Evolutionary conservation across 2,113 vertebrate species (phyloP).

Genomic region (Pomatorhinus ruficollis): DNA sequence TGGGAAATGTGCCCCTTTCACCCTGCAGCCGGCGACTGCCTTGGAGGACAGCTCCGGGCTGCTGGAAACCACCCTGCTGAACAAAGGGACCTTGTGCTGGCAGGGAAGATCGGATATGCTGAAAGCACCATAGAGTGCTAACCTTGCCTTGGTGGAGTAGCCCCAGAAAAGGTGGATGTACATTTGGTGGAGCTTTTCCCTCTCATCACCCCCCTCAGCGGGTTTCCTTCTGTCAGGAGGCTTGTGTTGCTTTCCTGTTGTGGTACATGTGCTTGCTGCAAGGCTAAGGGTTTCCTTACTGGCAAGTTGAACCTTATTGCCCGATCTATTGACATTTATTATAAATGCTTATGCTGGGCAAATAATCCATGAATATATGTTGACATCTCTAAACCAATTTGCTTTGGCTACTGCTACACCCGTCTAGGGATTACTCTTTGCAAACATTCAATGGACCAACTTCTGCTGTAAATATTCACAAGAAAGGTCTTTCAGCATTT

Average conservation of each 20-base stretch:
- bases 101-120: neutral
- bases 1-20: neutral
- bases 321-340: conserved; percentile 20
- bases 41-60: neutral
- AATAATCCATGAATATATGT: conserved; percentile 23
- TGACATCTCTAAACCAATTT: conserved; percentile 54
- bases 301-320: neutral
- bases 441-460: neutral
- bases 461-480: neutral
- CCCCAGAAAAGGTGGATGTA: neutral
- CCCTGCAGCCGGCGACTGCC: neutral
- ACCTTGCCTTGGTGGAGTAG: neutral
- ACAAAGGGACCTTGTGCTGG: neutral
- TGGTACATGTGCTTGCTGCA: neutral
- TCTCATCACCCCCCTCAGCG: neutral
- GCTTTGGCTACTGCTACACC: conserved; percentile 42
- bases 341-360: neutral
- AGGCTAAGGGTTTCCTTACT: neutral
- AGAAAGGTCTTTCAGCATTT: neutral
- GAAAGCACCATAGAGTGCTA: neutral
- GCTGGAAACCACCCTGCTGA: neutral
- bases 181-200: neutral
- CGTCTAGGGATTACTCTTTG: conserved; percentile 14
- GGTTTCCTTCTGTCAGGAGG: neutral
- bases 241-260: neutral